These are phyloP conservation scores for Perdita meconis DNA, from an alignment of 2,888 invertebrate genomes.

Conservation along the genomic window DNA sequence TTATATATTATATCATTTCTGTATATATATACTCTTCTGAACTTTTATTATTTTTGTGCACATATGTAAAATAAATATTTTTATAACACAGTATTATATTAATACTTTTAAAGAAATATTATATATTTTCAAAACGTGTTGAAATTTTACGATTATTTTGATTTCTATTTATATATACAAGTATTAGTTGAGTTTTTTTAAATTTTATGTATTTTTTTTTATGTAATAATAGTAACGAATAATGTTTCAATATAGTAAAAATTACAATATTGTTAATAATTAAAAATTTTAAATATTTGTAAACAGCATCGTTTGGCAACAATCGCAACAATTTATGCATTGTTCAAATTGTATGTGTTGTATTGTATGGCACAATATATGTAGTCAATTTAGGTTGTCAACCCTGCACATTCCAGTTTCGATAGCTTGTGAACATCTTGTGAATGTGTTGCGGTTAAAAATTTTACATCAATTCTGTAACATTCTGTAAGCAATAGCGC, in stretches of 20 bases:
- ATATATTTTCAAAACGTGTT: too few relatives aligned
- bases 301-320: too few relatives aligned
- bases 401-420: constrained; percentile 5
- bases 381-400: not conserved
- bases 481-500: constrained; percentile 10
- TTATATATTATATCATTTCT: too few relatives aligned
- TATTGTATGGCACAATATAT: too few relatives aligned
- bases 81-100: too few relatives aligned
- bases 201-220: not conserved
- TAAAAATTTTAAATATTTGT: not conserved
- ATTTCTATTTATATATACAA: not conserved
- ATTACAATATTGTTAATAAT: not conserved
- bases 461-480: not conserved
- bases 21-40: too few relatives aligned
- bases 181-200: not conserved
- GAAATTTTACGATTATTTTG: not conserved
- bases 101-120: too few relatives aligned
- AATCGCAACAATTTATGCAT: too few relatives aligned
- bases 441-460: not conserved
- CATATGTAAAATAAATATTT: too few relatives aligned
- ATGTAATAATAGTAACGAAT: too few relatives aligned
- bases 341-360: not conserved
- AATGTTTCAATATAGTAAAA: not conserved
- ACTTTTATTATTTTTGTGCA: too few relatives aligned
- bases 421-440: constrained; percentile 5